Evolutionary conservation across 2,888 invertebrate genomes (phyloP), one percentile per base, ranked within the genome.

Genomic region (Pharmacophagus antenor): DNA sequence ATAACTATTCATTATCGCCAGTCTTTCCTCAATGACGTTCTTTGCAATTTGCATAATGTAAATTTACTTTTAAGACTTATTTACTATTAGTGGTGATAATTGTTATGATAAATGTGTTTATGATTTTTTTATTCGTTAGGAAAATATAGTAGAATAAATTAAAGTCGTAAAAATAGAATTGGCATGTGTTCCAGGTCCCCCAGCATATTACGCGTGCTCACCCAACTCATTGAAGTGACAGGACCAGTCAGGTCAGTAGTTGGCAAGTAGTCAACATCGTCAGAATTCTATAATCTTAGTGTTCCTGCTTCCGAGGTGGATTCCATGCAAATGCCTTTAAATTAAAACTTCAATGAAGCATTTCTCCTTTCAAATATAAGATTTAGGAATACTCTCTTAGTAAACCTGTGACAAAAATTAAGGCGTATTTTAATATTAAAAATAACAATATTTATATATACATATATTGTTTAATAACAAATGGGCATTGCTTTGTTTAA

Each of bases 301-400:
- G 73, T 83, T 80, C 80, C 83, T 77, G 75, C 79, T 83, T 87
- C 84, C 88, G 83, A 86, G 73, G 75, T 81, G 80, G 80, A 84
- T 84, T 85, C 79, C 74, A 73, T 63, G 66, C 74, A 66, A 67
- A 63, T 56, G 7, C 18, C 18, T 44, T 7, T 27, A 7, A 27
- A 8, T 10, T 44, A n/a, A 2, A 44, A 44, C n/a, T 44, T 6
- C 10, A 27, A 27, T 27, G 27, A 7, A 10, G 27, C 27, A 27
- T 5, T 37, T 37, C 37, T 37, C 37, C 37, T 15, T 37, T 37
- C 10, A 15, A 37, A 37, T 37, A n/a, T 4, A 37, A n/a, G 1
- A n/a, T 37, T 37, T 7, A 37, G n/a, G n/a, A 3, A 5, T 37
- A n/a, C 15, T 37, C 4, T 15, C 3, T 31, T 12, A 37, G 5